Percentiles rank a stretch among this genome's conserved stretches.
Evolutionary conservation across 2,888 invertebrate genomes (phyloP).

Genomic region (Tortricodes alternella): DNA sequence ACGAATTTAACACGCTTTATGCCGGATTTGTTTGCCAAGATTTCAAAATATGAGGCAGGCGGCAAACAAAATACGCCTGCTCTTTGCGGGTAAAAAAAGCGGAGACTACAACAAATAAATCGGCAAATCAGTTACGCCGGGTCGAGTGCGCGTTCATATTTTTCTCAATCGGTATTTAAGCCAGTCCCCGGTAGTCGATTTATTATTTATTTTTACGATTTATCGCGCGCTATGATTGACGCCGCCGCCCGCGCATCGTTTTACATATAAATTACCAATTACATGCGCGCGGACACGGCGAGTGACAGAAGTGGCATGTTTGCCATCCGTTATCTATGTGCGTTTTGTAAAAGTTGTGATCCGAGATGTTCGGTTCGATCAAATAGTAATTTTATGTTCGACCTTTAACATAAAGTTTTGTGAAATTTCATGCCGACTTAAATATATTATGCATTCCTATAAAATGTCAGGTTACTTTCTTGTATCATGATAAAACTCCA

Average conservation of each 20-base stretch:
- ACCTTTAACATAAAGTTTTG: neutral
- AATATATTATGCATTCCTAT: no score
- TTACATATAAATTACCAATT: slow-evolving; percentile 80
- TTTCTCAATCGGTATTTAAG: neutral
- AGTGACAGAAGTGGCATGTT: slow-evolving; percentile 50
- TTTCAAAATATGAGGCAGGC: no score
- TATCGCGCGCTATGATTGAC: slow-evolving; percentile 57
- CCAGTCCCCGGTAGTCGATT: slow-evolving; percentile 26
- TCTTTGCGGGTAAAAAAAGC: no score
- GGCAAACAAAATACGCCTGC: no score
- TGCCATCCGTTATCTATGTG: slow-evolving; percentile 34
- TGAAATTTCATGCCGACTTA: neutral
- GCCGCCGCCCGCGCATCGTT: slow-evolving; percentile 62
- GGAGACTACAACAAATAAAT: neutral
- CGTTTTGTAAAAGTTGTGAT: slow-evolving; percentile 14
- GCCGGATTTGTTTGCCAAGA: no score
- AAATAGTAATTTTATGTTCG: neutral
- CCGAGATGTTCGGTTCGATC: no score
- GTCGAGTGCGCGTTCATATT: neutral
- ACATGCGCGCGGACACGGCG: slow-evolving; percentile 42
- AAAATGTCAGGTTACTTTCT: no score
- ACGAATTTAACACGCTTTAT: no score
- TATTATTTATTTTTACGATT: slow-evolving; percentile 43
- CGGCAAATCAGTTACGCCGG: neutral
- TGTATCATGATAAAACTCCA: no score